Base-by-base conservation (phyloP, 2,113 vertebrate genomes). In the Origma solitaria region DNA sequence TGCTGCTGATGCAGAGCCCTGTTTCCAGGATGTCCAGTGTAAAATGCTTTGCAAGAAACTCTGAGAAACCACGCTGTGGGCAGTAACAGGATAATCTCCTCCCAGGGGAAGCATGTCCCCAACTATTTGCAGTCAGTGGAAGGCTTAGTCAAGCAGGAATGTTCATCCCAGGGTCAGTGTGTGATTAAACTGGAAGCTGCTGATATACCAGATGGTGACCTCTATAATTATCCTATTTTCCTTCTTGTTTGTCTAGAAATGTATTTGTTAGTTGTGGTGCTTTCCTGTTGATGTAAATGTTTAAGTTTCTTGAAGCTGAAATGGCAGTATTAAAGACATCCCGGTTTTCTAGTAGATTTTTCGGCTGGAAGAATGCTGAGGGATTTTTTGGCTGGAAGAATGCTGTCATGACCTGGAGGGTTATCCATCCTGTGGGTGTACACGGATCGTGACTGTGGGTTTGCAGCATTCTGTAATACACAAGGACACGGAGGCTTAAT, bases 101-200 rank as follows among this genome's bases (percentile, higher is more conserved):
- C 47, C 70, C 1, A 0, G 24, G 71, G 75, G 17, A 88, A 86
- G 21, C 56, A 50, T 58, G 56, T 53, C 49, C 80, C 53, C 88
- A 88, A 76, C 47, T 71, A 76, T 90, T 62, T 69, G 44, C 57
- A 90, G 88, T 78, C 69, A 71, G 60, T 81, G 85, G 42, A 94
- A 30, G 56, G 93, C 79, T 96, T 96, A 96, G 93, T 68, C 6
- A 7, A 92, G 37, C 14, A 1, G 82, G 54, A 90, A 66, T 92
- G 87, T 90, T 92, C 20, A 12, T 94, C 79, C 79, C 9, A 3
- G 78, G 94, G 93, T 96, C 94, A 96, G 81, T 75, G 76, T 96
- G 92, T 95, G 95, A 96, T 96, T 97, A 97, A 97, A 96, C 76
- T 94, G 86, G 76, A 94, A 88, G 93, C 96, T 93, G 76, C 92